phyloP scores from a whole-genome alignment of 2,888 invertebrate genomes.

The Coenonympha glycerion region DNA sequence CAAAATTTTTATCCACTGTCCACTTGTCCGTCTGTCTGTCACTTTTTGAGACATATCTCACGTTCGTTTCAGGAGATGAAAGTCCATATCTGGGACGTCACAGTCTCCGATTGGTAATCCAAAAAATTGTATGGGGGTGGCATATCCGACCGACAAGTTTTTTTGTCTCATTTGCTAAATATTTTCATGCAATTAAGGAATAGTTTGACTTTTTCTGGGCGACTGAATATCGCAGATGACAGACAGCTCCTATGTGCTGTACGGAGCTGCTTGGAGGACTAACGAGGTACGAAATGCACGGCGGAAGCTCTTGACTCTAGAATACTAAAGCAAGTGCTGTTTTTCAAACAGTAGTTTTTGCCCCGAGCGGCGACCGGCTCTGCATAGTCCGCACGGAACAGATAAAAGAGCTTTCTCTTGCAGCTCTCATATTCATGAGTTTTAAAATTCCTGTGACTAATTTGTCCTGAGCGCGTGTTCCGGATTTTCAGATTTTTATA shows the following conservation, averaged over 20 bases:
- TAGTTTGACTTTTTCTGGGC: too few species aligned
- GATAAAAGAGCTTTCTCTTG: neutral
- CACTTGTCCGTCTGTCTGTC: too few species aligned
- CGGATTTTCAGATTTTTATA: neutral
- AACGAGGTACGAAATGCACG: slow-evolving; percentile 5
- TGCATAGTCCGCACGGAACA: neutral
- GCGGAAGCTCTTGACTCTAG: neutral
- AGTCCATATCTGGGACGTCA: too few species aligned
- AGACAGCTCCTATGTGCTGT: neutral
- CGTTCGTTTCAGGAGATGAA: too few species aligned
- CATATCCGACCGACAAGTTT: too few species aligned
- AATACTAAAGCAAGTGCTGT: slow-evolving; percentile 3
- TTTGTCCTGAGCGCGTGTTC: neutral
- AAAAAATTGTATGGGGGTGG: too few species aligned
- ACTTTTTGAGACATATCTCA: too few species aligned
- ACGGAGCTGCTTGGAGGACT: neutral
- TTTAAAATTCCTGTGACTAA: neutral
- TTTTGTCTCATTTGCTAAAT: too few species aligned
- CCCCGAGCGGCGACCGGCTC: neutral
- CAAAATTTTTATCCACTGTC: too few species aligned
- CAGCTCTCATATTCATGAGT: neutral
- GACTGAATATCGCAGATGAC: too few species aligned
- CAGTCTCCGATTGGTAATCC: too few species aligned
- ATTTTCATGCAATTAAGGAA: too few species aligned
- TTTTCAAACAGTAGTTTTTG: neutral